Evolutionary conservation across 2,888 invertebrate species (phyloP).

Genomic region (Thecocarcelia acutangulata): DNA sequence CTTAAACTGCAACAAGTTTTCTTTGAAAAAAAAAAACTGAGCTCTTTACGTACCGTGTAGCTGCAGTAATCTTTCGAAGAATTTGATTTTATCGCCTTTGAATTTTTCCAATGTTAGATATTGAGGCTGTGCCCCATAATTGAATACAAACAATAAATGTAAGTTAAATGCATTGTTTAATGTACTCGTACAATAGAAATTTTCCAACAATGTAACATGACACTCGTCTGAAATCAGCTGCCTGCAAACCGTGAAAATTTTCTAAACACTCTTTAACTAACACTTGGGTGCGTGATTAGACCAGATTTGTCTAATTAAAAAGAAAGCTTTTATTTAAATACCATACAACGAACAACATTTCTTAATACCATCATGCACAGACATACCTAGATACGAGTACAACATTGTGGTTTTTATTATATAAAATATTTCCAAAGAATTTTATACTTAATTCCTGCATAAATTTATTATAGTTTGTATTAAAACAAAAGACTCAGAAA

Average conservation of each 20-base stretch:
- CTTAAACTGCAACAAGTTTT: no score
- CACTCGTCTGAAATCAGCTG: constrained; percentile 41
- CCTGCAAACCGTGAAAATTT: not conserved
- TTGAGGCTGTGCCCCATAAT: no score
- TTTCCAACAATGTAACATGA: constrained; percentile 47
- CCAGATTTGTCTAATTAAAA: constrained; percentile 1
- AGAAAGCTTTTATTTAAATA: not conserved
- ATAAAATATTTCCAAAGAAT: constrained; percentile 35
- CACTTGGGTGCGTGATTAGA: constrained; percentile 37
- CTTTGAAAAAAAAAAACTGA: no score
- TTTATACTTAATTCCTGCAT: constrained; percentile 20
- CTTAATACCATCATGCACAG: constrained; percentile 22
- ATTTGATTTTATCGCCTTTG: no score
- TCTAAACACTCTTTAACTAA: not conserved
- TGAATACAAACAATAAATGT: no score
- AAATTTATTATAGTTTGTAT: constrained; percentile 34
- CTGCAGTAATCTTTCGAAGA: no score
- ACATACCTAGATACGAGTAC: constrained; percentile 4
- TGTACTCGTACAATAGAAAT: not conserved
- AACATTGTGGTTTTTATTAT: constrained; percentile 34
- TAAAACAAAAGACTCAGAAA: constrained; percentile 18
- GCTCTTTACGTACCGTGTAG: no score
- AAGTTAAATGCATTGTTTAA: no score
- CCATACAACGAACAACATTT: not conserved
- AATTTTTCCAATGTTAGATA: no score